Conservation (phyloP, 2,797 vertebrate genomes). For the Ceryle rudis region DNA sequence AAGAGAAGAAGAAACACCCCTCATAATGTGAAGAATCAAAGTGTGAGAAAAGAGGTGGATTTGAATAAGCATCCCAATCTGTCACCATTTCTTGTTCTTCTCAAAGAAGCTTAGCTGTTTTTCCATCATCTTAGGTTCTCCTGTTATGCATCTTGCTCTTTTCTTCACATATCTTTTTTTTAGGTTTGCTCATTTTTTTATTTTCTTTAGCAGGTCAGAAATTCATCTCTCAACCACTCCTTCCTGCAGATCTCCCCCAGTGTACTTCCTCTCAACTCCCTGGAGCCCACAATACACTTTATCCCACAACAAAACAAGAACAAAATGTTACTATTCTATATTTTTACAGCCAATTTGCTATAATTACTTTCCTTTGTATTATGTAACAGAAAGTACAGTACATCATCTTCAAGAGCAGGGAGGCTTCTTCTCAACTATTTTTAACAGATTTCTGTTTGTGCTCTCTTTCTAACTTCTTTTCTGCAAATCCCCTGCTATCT, state of each 20-base stretch:
- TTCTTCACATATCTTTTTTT: background rate
- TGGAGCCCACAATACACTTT: background rate
- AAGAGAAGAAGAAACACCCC: background rate
- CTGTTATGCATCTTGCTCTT: background rate
- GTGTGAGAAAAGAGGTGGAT: background rate
- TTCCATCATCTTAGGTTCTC: background rate
- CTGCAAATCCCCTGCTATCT: background rate
- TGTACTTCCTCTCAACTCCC: constrained; percentile 15
- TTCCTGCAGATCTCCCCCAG: background rate
- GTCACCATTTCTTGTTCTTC: background rate
- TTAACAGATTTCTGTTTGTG: constrained; percentile 37
- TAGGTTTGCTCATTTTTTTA: constrained; percentile 12
- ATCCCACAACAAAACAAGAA: constrained; percentile 44
- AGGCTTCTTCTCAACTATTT: constrained; percentile 27
- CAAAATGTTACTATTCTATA: constrained; percentile 55
- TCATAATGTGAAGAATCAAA: background rate
- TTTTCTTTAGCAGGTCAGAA: constrained; percentile 1
- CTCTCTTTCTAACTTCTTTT: background rate
- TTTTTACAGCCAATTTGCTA: constrained; percentile 57
- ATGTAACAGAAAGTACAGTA: constrained; percentile 52
- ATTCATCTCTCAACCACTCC: background rate
- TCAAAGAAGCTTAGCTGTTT: background rate
- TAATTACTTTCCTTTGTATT: constrained; percentile 66
- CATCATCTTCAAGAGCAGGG: constrained; percentile 46
- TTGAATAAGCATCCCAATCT: constrained; percentile 22